Base-by-base conservation (phyloP, 1,140 invertebrate genomes). In the Sycophaga agraensis region DNA sequence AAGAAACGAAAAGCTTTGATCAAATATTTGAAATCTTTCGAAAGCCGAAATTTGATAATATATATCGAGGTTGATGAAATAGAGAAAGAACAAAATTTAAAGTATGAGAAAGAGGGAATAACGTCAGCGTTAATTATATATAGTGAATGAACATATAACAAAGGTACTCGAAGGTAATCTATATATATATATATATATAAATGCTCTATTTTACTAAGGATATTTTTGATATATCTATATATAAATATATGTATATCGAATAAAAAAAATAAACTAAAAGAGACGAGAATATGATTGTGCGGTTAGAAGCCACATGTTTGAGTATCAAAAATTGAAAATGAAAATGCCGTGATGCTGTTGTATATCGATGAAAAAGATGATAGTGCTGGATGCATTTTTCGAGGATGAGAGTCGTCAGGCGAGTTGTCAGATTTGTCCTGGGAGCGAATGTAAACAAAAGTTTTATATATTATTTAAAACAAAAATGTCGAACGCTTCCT, bases 161-260 rank as follows among this genome's bases (percentile, higher is more conserved):
- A 71, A 66, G 56, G 72, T 75, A 77, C 72, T 73, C 65, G 68
- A 68, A 50, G 64, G 71, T 77, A 77, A 70, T 68, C 72, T 73
- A 72, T 71, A 76, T 75, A 76, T 16, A 40, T 39, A 53, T 46
- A 57, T 49, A 56, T 56, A 56, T 71, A 72, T 62, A 78, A 71
- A 75, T 74, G 64, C 64, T 79, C 73, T 80, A 80, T 80, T 80
- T 79, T 80, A 80, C 56, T 78, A 78, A 78, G 77, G 70, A 79
- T 80, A 80, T 80, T 80, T 80, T 79, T 80, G 76, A 79, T 80
- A 80, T 80, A 78, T 70, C 71, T 80, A 75, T 78, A 77, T 74
- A 73, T 73, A 73, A 70, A 74, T 76, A 72, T 64, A 65, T 77
- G 67, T 77, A 76, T 73, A 75, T 78, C 68, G 70, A 76, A 72